Evolutionary conservation across 2,888 invertebrate genomes (phyloP), one percentile per base, ranked within the genome.

Genomic region (Branchellion lobata): DNA sequence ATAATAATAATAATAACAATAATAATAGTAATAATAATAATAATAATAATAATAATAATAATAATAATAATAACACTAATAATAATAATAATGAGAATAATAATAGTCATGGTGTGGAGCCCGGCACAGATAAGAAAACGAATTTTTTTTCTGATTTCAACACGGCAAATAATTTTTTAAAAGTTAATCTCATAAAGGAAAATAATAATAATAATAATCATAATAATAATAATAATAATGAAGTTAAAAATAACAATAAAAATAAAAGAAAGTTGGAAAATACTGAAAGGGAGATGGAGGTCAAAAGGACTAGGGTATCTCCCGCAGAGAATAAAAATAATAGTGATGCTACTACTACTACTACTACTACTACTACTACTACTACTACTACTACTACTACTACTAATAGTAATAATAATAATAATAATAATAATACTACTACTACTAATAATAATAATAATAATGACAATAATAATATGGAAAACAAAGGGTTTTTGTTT

Each of bases 211-310:
- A 72, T 34, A 72, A 34, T 29, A 72, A 31, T 27, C 11, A 72
- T 72, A 31, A 72, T n/a, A 72, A 72, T 29, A 72, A 72, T 72
- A 72, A 72, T 14, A 47, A n/a, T n/a, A n/a, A n/a, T n/a, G n/a
- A n/a, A n/a, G n/a, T n/a, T n/a, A n/a, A n/a, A n/a, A n/a, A n/a
- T n/a, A n/a, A n/a, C n/a, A 40, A 40, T 71, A 71, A 29, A 18
- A 47, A 74, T 36, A 74, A 47, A 74, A 57, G 27, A n/a, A 33
- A 78, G 33, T 24, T 71, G 21, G 65, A 78, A n/a, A 71, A 71
- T 33, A 65, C 27, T 57, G 65, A 51, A 24, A 14, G 65, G 31
- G 0, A 57, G 57, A 1, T 8, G 1, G n/a, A 61, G 21, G 31
- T 21, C 61, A 53, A 77, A 34, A 77, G 18, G 33, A 76, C 14